These are phyloP conservation scores for Arctia plantaginis DNA, from an alignment of 2,888 invertebrate genomes.

Conservation along the genomic window DNA sequence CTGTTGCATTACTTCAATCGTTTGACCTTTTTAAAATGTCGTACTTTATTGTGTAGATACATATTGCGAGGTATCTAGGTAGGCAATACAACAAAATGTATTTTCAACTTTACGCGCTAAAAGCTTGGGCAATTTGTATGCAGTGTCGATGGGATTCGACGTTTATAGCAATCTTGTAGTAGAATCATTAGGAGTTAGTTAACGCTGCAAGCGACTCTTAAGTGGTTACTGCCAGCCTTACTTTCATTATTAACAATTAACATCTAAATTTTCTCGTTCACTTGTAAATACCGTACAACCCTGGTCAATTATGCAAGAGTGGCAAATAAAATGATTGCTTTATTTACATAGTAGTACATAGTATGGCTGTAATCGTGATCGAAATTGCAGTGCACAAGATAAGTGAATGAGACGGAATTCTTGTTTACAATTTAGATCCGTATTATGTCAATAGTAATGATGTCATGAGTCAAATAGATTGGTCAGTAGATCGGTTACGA, in stretches of 20 bases:
- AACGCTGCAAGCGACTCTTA: constrained; percentile 41
- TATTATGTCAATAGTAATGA: constrained; percentile 4
- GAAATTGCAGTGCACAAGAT: constrained; percentile 25
- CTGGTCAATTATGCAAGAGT: constrained; percentile 33
- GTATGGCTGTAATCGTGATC: constrained; percentile 26
- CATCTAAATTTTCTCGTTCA: constrained; percentile 51
- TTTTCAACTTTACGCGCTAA: constrained; percentile 56
- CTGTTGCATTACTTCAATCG: constrained; percentile 3
- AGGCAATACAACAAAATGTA: constrained; percentile 57
- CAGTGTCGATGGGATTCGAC: constrained; percentile 66
- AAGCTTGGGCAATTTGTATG: constrained; percentile 74
- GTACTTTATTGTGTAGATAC: background rate
- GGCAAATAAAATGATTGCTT: constrained; percentile 42
- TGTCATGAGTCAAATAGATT: background rate
- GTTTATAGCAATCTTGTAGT: constrained; percentile 66
- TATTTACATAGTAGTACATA: constrained; percentile 46
- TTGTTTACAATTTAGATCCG: constrained; percentile 16
- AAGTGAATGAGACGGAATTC: constrained; percentile 37
- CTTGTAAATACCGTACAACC: constrained; percentile 28
- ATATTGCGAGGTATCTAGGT: constrained; percentile 23
- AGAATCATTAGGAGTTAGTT: constrained; percentile 65
- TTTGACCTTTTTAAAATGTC: constrained; percentile 7
- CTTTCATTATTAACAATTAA: constrained; percentile 56
- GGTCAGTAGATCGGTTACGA: background rate
- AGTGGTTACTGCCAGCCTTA: constrained; percentile 49